Base-by-base conservation (phyloP, 2,888 invertebrate species). In the Phyllotreta cruciferae region DNA sequence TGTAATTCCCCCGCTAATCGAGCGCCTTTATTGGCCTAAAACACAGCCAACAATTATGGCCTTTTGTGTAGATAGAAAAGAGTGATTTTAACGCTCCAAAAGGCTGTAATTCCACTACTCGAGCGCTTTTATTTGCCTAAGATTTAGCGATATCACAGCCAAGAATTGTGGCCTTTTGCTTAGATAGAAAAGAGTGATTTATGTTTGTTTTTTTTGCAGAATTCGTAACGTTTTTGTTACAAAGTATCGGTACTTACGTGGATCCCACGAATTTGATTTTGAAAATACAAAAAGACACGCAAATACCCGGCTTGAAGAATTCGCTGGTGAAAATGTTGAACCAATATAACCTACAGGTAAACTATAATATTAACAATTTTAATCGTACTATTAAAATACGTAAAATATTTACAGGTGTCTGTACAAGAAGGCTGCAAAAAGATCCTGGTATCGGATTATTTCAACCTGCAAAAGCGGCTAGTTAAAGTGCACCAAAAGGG, bases 271-370 rank as follows among this genome's bases (percentile, higher is more conserved):
- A 92, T 74, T 70, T 81, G 44, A 91, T 98, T 58, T 85, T 91
- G 74, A 89, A 90, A 79, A 98, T 99, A 69, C 88, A 92, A 73
- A 85, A 89, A 0, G 90, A 91, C 1, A 89, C 94, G 82, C 85
- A 92, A 79, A 95, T 99, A 73, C 93, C 94, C 6, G 94, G 94
- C 41, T 83, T 98, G 44, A 90, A 96, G 72, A 90, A 92, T 74
- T 93, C 96, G 0, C 84, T 98, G 7, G 94, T 94, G 1, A 96
- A 96, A 83, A 95, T 98, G 89, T 87, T 98, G 82, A 91, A 93
- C 74, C 98, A 98, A 79, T 98, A 95, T 80, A 94, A 93, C 77
- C 84, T 97, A 63, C 96, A 97, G 83, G 89, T 89, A 37, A 11
- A 38, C 6, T 38, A 38, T 38, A 38, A 38, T 38, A 7, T 10